Base-by-base conservation (phyloP, 1,140 invertebrate species). In the Euborellia annulipes region DNA sequence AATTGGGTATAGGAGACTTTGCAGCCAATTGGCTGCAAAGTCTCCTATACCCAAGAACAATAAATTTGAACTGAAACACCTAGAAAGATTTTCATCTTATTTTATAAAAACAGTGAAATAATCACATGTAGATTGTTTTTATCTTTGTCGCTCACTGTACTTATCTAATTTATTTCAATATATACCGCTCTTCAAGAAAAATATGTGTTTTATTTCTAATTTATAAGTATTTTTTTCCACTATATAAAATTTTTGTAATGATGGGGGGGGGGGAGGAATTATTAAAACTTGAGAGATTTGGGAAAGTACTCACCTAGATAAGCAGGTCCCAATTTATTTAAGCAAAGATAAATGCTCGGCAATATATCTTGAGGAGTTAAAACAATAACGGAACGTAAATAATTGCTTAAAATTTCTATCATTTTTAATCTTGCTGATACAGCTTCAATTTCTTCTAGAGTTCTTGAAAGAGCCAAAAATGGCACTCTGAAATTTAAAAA, bases 271-370 rank as follows among this genome's bases (percentile, higher is more conserved):
- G n/a, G n/a, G n/a, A n/a, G 14, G 13, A 42, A 13, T 27, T 42
- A 42, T 39, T 16, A 14, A 2, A 2, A 14, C 18, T 53, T 53
- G n/a, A n/a, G n/a, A n/a, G n/a, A n/a, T n/a, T n/a, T n/a, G 21
- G 63, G 3, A 67, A 49, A 37, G 55, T 63, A 64, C 46, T 65
- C 62, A 61, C 81, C 83, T 67, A 93, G 83, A 64, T 96, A 97
- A 2, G 90, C 85, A 0, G 95, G 94, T 3, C 85, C 92, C 36
- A 98, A 62, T 63, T 92, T 83, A 68, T 98, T 98, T 1, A 98
- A 69, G 62, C 90, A 96, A 23, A 99, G 64, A 62, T 98, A 98
- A 13, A 99, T 73, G 59, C 85, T 90, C 0, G 81, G 73, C 36
- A 95, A 50, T 11, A 99, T 65, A 64, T 99, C 94, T 38, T 85